Evolutionary conservation across 2,113 vertebrate genomes (phyloP).

Genomic region (Mionectes macconnelli): DNA sequence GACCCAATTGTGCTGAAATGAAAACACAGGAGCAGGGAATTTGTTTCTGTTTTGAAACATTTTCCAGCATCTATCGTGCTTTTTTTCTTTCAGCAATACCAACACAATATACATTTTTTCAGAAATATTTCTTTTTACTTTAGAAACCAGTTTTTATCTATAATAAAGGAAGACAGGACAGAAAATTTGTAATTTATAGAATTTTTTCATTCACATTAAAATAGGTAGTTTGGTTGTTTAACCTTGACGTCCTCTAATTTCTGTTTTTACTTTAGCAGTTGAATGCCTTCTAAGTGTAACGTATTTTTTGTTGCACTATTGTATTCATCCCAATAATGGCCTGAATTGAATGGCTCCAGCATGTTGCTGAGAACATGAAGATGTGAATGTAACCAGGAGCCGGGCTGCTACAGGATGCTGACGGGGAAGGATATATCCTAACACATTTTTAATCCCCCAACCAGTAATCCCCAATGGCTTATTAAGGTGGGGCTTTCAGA

Average conservation of each 20-base stretch:
- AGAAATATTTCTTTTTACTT: not conserved
- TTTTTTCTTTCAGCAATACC: not conserved
- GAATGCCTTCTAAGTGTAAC: not conserved
- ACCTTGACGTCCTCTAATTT: not conserved
- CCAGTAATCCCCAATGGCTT: not conserved
- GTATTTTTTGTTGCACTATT: not conserved
- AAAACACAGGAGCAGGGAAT: not conserved
- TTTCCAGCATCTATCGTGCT: not conserved
- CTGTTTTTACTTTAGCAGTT: not conserved
- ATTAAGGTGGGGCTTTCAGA: not conserved
- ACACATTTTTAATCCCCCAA: not conserved
- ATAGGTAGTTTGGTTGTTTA: not conserved
- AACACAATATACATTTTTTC: not conserved
- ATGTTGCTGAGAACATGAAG: not conserved
- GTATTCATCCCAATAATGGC: not conserved
- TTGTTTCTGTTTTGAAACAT: not conserved
- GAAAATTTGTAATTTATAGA: not conserved
- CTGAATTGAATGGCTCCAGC: not conserved
- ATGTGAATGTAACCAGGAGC: not conserved
- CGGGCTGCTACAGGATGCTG: not conserved
- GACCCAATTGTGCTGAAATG: not conserved
- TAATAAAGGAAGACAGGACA: not conserved
- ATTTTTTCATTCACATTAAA: not conserved
- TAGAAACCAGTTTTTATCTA: not conserved
- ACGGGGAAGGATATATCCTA: not conserved